Conservation (phyloP, 2,888 invertebrate species). For the Dryococelus australis region DNA sequence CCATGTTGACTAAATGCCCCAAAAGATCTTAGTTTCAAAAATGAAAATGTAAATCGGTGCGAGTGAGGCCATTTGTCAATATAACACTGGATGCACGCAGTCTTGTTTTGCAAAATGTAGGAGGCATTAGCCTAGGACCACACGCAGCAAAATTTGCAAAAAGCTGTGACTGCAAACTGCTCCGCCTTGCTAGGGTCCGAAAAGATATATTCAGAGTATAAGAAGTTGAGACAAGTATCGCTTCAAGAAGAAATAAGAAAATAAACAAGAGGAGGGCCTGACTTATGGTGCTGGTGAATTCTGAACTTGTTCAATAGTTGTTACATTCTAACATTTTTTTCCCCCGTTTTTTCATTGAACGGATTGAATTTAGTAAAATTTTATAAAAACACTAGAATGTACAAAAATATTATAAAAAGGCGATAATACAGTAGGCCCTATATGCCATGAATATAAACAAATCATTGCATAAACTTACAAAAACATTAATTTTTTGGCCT, state of each 20-base stretch:
- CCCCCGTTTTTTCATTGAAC: neutral
- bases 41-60: conserved; percentile 22
- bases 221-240: neutral
- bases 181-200: too few relatives aligned
- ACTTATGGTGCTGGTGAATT: conserved; percentile 11
- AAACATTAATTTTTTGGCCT: neutral
- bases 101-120: neutral
- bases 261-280: neutral
- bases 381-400: neutral
- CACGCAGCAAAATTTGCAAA: neutral
- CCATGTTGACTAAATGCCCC: conserved; percentile 25
- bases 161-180: too few relatives aligned
- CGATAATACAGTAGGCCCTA: neutral
- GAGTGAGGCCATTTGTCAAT: neutral
- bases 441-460: neutral
- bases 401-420: neutral
- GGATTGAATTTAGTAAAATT: neutral
- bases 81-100: conserved; percentile 4
- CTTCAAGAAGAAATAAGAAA: neutral
- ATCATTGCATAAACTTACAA: neutral
- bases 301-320: neutral
- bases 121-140: neutral
- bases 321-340: neutral
- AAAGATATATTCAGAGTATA: neutral
- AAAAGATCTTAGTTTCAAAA: neutral